Percentiles rank a stretch among this genome's conserved stretches.
Evolutionary conservation across 2,888 invertebrate genomes (phyloP).

Genomic region (Pterostichus niger): DNA sequence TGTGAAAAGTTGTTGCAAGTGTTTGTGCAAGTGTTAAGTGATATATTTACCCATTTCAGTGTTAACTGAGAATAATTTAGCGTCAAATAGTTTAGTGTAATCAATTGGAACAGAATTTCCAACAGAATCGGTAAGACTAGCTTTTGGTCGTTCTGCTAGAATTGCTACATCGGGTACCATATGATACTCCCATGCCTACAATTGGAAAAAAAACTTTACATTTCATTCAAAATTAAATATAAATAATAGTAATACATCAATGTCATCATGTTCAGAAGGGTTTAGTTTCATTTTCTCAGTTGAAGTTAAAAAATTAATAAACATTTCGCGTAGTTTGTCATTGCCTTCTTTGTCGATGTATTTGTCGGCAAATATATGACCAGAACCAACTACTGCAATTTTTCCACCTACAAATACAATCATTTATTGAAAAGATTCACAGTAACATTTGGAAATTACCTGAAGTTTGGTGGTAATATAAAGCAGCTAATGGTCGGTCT

Average conservation of each 20-base stretch:
- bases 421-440: neutral
- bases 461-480: slow-evolving; percentile 74
- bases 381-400: slow-evolving; percentile 94
- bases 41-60: slow-evolving; percentile 79
- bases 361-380: slow-evolving; percentile 94
- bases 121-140: slow-evolving; percentile 87
- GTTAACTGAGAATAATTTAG: slow-evolving; percentile 88
- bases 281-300: slow-evolving; percentile 79
- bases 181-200: slow-evolving; percentile 92
- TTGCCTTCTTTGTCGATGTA: slow-evolving; percentile 97
- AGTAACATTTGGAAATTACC: slow-evolving; percentile 68
- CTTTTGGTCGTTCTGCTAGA: slow-evolving; percentile 88
- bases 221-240: neutral
- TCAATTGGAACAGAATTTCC: slow-evolving; percentile 87
- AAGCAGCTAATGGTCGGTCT: slow-evolving; percentile 92
- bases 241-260: slow-evolving; percentile 83
- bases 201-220: slow-evolving; percentile 47
- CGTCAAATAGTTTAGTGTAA: slow-evolving; percentile 90
- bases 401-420: slow-evolving; percentile 80
- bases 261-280: slow-evolving; percentile 93
- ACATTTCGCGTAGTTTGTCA: slow-evolving; percentile 91
- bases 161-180: slow-evolving; percentile 93
- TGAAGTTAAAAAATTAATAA: slow-evolving; percentile 86
- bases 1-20: too few species aligned
- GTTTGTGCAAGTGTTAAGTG: too few species aligned